A percentile compares a stretch with the other conserved stretches of the same genome.
phyloP scores from a whole-genome alignment of 37 sponge, comb jelly and placozoan species.

The Ephydatia muelleri region DNA sequence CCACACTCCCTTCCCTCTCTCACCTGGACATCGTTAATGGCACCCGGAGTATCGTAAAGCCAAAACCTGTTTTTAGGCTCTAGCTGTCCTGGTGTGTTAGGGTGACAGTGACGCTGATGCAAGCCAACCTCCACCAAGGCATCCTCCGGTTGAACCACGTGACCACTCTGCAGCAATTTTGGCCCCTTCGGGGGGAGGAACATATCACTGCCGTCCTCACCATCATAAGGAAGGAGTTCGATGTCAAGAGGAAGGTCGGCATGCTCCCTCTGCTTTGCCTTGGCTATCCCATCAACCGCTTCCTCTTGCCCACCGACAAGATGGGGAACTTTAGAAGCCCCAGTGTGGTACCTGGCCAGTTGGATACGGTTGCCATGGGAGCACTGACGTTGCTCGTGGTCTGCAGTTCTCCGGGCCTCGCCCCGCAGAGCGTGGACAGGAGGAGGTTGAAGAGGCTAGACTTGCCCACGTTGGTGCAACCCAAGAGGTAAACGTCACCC shows the following conservation, averaged over 20 bases:
- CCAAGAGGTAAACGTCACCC: slow-evolving; percentile 84
- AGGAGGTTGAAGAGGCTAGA: slow-evolving; percentile 77
- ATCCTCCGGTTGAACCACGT: slow-evolving; percentile 20
- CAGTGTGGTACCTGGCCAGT: slow-evolving; percentile 86
- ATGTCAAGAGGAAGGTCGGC: not conserved
- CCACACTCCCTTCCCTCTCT: not conserved
- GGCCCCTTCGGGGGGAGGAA: not conserved
- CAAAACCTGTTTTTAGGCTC: slow-evolving; percentile 61
- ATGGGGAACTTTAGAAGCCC: slow-evolving; percentile 82
- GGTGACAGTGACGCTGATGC: not conserved
- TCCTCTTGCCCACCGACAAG: slow-evolving; percentile 72
- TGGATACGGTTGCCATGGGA: slow-evolving; percentile 72
- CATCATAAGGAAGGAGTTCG: not conserved
- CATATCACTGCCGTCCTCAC: not conserved
- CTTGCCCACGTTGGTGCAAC: slow-evolving; percentile 92
- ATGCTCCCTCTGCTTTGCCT: slow-evolving; percentile 19
- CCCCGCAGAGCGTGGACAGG: slow-evolving; percentile 63
- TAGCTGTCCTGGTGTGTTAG: not conserved
- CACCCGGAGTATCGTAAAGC: slow-evolving; percentile 90
- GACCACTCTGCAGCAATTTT: not conserved
- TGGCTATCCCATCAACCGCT: slow-evolving; percentile 44
- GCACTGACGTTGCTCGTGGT: not conserved
- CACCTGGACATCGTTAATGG: slow-evolving; percentile 77
- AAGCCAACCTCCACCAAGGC: slow-evolving; percentile 28
- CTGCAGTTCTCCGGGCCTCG: slow-evolving; percentile 46